Conservation (phyloP, 2,113 vertebrate genomes). For the Xenotilapia flavipinnis region DNA sequence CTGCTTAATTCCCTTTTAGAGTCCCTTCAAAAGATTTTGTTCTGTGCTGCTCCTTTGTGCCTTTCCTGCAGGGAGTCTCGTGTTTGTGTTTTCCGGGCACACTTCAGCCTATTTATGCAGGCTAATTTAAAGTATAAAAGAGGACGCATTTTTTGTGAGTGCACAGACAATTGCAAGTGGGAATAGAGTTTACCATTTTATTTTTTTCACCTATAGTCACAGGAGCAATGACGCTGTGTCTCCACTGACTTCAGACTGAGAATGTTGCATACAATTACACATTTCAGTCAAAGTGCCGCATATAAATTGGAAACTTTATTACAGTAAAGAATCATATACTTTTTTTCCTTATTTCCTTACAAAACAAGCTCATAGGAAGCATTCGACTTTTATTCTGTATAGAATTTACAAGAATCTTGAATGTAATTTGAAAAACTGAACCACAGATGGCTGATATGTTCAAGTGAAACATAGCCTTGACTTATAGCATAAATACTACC, state of each 20-base stretch:
- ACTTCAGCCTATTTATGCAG: constrained; percentile 51
- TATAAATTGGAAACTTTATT: not conserved
- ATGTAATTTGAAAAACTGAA: not conserved
- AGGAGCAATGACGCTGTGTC: not conserved
- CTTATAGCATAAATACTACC: not conserved
- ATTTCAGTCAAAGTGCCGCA: not conserved
- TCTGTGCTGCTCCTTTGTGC: constrained; percentile 49
- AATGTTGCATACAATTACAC: constrained; percentile 14
- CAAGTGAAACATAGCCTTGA: not conserved
- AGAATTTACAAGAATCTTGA: not conserved
- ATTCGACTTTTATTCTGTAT: not conserved
- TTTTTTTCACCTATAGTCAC: constrained; percentile 29
- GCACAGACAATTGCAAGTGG: constrained; percentile 30
- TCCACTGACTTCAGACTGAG: not conserved
- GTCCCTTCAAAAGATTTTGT: constrained; percentile 55
- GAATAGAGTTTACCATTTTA: constrained; percentile 41
- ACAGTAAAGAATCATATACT: not conserved
- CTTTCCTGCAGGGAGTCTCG: constrained; percentile 41
- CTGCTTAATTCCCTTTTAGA: constrained; percentile 64
- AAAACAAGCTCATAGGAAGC: not conserved
- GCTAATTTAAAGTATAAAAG: constrained; percentile 61
- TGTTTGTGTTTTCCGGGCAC: constrained; percentile 53
- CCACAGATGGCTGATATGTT: not conserved
- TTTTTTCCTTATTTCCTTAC: not conserved
- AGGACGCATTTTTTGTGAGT: constrained; percentile 26